Evolutionary conservation across 2,888 invertebrate genomes (phyloP).

Genomic region (Drosophila affinis): DNA sequence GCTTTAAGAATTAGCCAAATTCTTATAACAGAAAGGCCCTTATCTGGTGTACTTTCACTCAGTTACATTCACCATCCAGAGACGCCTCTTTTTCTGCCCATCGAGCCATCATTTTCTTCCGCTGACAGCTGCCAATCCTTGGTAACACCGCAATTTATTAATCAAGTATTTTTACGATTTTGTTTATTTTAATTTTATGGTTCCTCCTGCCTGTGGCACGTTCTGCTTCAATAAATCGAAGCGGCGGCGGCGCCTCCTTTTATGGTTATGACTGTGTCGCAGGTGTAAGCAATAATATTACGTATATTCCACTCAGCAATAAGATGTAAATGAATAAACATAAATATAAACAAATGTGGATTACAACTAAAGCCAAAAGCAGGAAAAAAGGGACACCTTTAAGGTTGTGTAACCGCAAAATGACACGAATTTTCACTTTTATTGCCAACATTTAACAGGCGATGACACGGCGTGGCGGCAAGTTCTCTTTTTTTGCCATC

Average conservation of each 20-base stretch:
- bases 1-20: too few relatives aligned
- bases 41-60: too few relatives aligned
- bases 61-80: too few relatives aligned
- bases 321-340: constrained; percentile 21
- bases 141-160: constrained; percentile 9
- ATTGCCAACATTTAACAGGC: constrained; percentile 78
- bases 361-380: neutral
- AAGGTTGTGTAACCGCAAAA: constrained; percentile 55
- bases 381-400: constrained; percentile 14
- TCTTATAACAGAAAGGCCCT: too few relatives aligned
- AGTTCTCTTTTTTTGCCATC: constrained; percentile 62
- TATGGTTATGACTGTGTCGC: constrained; percentile 67
- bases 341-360: constrained; percentile 1
- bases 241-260: constrained; percentile 18
- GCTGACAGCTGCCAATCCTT: neutral
- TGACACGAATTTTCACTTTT: constrained; percentile 79
- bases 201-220: constrained; percentile 4
- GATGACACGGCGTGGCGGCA: constrained; percentile 66
- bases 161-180: constrained; percentile 43
- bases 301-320: too few relatives aligned
- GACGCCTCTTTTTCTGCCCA: too few relatives aligned
- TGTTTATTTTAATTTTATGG: constrained; percentile 56
- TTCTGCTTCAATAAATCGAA: constrained; percentile 49
- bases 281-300: constrained; percentile 59
- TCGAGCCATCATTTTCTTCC: neutral